Evolutionary conservation across 2,113 vertebrate species (phyloP).

Genomic region (Dasyornis broadbenti): DNA sequence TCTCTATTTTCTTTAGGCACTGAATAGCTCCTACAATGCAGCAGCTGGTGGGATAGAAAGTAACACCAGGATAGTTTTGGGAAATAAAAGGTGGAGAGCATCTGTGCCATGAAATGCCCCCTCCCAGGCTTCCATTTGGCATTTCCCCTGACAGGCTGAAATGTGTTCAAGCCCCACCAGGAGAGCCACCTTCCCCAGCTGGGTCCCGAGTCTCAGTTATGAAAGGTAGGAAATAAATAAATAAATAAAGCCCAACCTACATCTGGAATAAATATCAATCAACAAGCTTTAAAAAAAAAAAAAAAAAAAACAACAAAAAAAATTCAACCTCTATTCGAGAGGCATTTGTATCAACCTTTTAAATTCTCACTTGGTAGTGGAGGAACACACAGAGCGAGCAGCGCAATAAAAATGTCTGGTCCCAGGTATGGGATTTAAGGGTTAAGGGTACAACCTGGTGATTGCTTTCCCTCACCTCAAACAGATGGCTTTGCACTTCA

Average conservation of each 20-base stretch:
- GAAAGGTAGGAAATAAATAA: neutral
- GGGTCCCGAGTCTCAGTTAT: neutral
- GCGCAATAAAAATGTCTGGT: neutral
- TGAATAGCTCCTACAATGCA: neutral
- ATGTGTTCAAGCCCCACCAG: neutral
- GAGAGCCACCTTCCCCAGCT: neutral
- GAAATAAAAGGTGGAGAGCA: neutral
- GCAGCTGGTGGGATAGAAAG: neutral
- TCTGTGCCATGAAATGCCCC: neutral
- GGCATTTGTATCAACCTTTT: neutral
- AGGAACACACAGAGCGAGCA: neutral
- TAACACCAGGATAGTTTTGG: neutral
- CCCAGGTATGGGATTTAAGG: slow-evolving; percentile 17
- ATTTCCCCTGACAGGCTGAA: neutral
- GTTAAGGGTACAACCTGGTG: slow-evolving; percentile 50
- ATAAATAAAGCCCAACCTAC: neutral
- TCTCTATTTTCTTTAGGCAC: neutral
- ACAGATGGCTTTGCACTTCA: slow-evolving; percentile 65
- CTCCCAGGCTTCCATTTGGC: neutral
- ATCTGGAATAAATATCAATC: slow-evolving; percentile 43
- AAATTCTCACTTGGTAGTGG: neutral
- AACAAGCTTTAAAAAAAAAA: neutral
- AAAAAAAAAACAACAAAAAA: neutral
- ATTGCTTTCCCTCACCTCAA: slow-evolving; percentile 42
- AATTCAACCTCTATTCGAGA: neutral